phyloP scores from a whole-genome alignment of 2,797 vertebrate genomes.

The Xyrichtys novacula region DNA sequence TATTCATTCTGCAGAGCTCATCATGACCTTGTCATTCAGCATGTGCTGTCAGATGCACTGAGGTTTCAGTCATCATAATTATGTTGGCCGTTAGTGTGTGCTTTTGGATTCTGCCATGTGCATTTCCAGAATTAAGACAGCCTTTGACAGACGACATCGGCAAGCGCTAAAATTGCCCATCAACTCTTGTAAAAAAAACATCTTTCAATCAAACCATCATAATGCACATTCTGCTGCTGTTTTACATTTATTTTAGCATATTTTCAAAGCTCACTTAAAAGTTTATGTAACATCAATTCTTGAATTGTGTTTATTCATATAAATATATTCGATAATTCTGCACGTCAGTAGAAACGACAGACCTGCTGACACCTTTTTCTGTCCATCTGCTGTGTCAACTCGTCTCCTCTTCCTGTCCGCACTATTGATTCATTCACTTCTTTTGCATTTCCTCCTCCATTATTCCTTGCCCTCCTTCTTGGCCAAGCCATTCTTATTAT shows the following conservation, averaged over 20 bases:
- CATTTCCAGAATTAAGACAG: neutral
- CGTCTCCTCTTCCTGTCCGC: conserved; percentile 47
- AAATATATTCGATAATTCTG: conserved; percentile 10
- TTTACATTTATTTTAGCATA: neutral
- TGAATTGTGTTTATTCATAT: neutral
- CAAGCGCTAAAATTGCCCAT: neutral
- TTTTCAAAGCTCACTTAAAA: conserved; percentile 11
- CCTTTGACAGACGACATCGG: conserved; percentile 2
- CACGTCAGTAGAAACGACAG: neutral
- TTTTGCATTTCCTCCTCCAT: conserved; percentile 65
- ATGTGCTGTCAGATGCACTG: conserved; percentile 22
- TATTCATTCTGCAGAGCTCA: conserved; percentile 26
- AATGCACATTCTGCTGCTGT: conserved; percentile 4
- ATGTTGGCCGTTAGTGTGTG: conserved; percentile 3
- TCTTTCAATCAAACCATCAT: neutral
- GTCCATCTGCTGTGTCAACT: conserved; percentile 21
- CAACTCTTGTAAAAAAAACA: neutral
- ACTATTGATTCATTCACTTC: conserved; percentile 70
- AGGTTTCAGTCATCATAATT: conserved; percentile 8
- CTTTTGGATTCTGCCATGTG: conserved; percentile 3
- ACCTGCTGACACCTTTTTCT: conserved; percentile 18
- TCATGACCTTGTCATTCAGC: conserved; percentile 19
- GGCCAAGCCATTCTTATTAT: conserved; percentile 76
- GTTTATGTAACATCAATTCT: neutral
- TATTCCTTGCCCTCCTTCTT: conserved; percentile 43